Evolutionary conservation across 2,888 invertebrate species (phyloP).

Genomic region (Dasypogon diadema): DNA sequence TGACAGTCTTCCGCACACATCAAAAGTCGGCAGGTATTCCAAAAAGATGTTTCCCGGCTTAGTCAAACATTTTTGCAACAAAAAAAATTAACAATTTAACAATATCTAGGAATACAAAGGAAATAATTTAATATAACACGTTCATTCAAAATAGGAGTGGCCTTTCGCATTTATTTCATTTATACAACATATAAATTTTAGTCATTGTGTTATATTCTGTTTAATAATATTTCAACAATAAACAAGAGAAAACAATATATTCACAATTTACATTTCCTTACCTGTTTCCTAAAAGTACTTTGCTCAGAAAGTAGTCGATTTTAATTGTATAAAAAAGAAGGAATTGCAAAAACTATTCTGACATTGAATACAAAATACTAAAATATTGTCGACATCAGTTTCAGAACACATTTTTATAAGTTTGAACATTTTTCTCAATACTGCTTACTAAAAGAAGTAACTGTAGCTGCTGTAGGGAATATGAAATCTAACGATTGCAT

Average conservation of each 20-base stretch:
- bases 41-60: no score
- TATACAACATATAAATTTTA: slow-evolving; percentile 35
- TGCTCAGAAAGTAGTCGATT: background rate
- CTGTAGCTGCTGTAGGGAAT: no score
- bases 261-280: slow-evolving; percentile 21
- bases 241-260: slow-evolving; percentile 35
- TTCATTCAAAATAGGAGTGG: no score
- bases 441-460: background rate
- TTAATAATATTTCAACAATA: slow-evolving; percentile 35
- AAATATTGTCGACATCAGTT: slow-evolving; percentile 25
- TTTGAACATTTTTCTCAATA: background rate
- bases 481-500: no score
- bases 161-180: slow-evolving; percentile 29
- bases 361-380: background rate
- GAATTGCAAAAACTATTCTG: background rate
- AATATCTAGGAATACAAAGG: no score
- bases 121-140: no score
- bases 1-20: no score
- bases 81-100: no score
- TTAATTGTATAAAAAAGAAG: background rate
- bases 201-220: slow-evolving; percentile 1
- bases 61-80: no score
- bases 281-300: background rate
- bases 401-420: slow-evolving; percentile 4
- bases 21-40: no score